Percentiles rank a stretch among this genome's conserved stretches.
Evolutionary conservation across 53 echinoderm and acorn worm genomes (phyloP).

Genomic region (Arbacia lixula): DNA sequence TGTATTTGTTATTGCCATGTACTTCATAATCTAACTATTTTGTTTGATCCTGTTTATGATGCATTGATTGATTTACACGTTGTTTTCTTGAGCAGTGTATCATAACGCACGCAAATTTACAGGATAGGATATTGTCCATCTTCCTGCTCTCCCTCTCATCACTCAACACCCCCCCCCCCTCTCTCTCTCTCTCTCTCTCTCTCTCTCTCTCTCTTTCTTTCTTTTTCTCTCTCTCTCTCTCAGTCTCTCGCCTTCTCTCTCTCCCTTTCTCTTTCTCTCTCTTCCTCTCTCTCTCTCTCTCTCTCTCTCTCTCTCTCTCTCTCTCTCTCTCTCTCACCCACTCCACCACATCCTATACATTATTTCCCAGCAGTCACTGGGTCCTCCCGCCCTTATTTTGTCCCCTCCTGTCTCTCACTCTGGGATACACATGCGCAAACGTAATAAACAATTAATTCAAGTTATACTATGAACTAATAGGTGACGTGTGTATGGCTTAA

Average conservation of each 20-base stretch:
- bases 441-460: no score
- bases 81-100: background rate
- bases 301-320: background rate
- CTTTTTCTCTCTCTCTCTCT: background rate
- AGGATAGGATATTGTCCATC: background rate
- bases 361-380: no score
- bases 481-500: no score
- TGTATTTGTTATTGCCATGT: no score
- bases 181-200: constrained; percentile 3
- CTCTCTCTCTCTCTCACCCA: background rate
- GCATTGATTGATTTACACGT: background rate
- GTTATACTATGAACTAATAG: no score
- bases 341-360: no score
- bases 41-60: no score
- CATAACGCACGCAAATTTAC: no score
- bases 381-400: no score
- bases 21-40: no score
- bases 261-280: background rate
- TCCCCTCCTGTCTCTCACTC: no score
- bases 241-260: background rate
- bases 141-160: background rate
- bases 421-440: no score
- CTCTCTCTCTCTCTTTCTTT: background rate
- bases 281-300: background rate
- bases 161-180: background rate